A percentile compares a stretch with the other conserved stretches of the same genome.
These are phyloP conservation scores for Garra rufa DNA, from an alignment of 2,113 vertebrate genomes.

Conservation along the genomic window DNA sequence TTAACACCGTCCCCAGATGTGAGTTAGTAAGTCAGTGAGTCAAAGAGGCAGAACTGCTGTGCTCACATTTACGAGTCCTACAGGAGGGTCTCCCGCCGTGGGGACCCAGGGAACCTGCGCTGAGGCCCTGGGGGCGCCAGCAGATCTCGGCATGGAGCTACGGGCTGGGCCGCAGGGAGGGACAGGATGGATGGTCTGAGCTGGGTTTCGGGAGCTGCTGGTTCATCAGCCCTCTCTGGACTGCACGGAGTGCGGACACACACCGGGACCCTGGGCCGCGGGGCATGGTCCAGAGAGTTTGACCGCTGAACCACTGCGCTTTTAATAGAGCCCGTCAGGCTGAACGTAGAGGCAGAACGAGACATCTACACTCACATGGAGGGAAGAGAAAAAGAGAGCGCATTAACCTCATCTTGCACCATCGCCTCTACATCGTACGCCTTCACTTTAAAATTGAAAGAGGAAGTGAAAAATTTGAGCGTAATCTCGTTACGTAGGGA, in stretches of 20 bases:
- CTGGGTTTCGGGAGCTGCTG: constrained; percentile 49
- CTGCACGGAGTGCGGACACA: constrained; percentile 70
- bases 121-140: constrained; percentile 54
- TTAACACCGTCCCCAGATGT: not conserved
- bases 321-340: constrained; percentile 78
- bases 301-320: constrained; percentile 78
- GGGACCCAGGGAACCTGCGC: constrained; percentile 58
- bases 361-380: constrained; percentile 79
- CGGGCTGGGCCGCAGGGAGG: constrained; percentile 3
- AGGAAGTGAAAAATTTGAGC: constrained; percentile 22
- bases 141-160: constrained; percentile 49
- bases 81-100: constrained; percentile 73
- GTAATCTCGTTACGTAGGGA: not conserved
- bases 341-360: constrained; percentile 80
- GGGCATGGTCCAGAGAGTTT: constrained; percentile 79
- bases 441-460: constrained; percentile 24
- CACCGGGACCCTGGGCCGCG: constrained; percentile 71
- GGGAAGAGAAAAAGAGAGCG: constrained; percentile 9
- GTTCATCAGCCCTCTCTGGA: constrained; percentile 61
- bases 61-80: constrained; percentile 72
- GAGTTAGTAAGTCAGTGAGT: constrained; percentile 39
- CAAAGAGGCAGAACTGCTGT: constrained; percentile 54
- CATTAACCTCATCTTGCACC: constrained; percentile 5
- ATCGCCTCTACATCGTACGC: too few species aligned
- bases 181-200: constrained; percentile 34